Conservation (phyloP, 2,797 vertebrate species). For the Echiichthys vipera region DNA sequence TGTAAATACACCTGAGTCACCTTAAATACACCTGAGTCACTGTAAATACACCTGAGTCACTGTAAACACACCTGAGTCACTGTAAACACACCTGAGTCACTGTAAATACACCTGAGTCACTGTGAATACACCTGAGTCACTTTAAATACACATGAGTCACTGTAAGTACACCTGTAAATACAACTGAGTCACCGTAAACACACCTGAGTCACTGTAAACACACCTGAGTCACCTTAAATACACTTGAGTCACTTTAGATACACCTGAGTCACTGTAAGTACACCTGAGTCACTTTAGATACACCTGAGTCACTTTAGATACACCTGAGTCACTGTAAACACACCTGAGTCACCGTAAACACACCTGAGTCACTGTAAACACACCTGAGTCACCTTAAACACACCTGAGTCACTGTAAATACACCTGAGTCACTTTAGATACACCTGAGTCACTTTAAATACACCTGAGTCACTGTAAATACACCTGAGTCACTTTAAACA, state of each 20-base stretch:
- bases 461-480: no score
- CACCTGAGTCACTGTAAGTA: constrained; percentile 37
- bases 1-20: background rate
- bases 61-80: no score
- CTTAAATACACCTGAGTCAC: background rate
- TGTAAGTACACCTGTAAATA: background rate
- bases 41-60: no score
- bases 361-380: background rate
- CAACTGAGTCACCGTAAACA: no score
- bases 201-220: constrained; percentile 37
- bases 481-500: no score
- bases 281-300: background rate
- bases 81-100: background rate
- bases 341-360: constrained; percentile 44
- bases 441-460: background rate
- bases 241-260: no score
- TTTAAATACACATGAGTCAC: no score
- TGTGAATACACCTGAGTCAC: no score
- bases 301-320: no score
- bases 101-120: background rate
- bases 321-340: no score
- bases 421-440: constrained; percentile 44
- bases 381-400: no score
- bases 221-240: background rate
- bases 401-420: no score